Percentiles rank a stretch among this genome's conserved stretches.
Evolutionary conservation across 2,113 vertebrate species (phyloP).

Genomic region (Cheirogaleus medius): DNA sequence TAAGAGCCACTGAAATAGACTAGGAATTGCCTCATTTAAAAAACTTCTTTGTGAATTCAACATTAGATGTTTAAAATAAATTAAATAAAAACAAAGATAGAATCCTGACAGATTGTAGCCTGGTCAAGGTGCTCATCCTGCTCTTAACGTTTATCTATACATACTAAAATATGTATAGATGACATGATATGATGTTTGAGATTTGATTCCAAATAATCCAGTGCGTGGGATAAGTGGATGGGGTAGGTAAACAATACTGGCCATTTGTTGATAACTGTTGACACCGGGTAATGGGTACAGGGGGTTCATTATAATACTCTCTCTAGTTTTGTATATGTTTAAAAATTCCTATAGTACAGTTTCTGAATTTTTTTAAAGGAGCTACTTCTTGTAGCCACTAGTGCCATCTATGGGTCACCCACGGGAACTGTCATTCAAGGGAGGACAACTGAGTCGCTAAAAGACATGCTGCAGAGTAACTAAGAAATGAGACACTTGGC

Average conservation of each 20-base stretch:
- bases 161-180: neutral
- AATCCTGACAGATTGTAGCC: neutral
- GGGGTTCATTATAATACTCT: neutral
- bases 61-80: neutral
- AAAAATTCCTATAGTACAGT: neutral
- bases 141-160: neutral
- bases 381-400: neutral
- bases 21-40: neutral
- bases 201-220: neutral
- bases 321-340: neutral
- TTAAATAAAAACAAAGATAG: neutral
- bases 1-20: neutral
- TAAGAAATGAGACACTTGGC: neutral
- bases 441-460: neutral
- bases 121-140: neutral
- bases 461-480: neutral
- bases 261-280: neutral
- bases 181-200: neutral
- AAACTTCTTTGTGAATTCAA: neutral
- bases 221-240: neutral
- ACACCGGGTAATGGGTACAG: neutral
- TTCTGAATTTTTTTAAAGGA: neutral
- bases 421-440: neutral
- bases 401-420: conserved; percentile 48
- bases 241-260: neutral